Base-by-base conservation (phyloP, 1,140 invertebrate species). In the Cyrtorhinus lividipennis region DNA sequence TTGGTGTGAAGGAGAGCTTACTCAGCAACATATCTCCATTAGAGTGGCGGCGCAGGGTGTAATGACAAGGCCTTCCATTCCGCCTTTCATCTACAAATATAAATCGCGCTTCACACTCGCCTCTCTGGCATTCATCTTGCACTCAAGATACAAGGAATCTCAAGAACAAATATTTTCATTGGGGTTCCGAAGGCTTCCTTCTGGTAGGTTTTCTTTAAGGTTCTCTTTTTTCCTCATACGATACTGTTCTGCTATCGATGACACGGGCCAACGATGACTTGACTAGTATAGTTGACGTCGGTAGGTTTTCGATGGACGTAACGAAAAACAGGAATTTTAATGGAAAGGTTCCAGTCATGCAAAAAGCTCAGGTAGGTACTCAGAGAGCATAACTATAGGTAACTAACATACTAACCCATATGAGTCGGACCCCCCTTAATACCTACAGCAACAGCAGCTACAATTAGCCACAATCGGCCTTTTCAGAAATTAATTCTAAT, bases 61-160 rank as follows among this genome's bases (percentile, higher is more conserved):
- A 53, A 53, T 53, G 48, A 53, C 48, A 53, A 53, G 48, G 48
- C 18, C 20, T 53, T 20, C 18, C 48, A 53, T 8, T 5, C 48
- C 48, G 48, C 48, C 48, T 53, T 53, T 53, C 48, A 53, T 53
- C 48, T 53, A 53, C 48, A 53, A 53, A 53, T 53, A 53, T 53
- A 53, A 53, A 53, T 53, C 48, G 48, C 48, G 48, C 20, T 53
- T 53, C 48, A 53, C 48, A 53, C 48, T 20, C 48, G 3, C 48
- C 48, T 5, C 10, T 20, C 48, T 10, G 5, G 48, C 8, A 8
- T 10, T 53, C 18, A 8, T 10, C 18, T 5, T 15, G 8, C 8
- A 10, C 8, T 20, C 20, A 10, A 53, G 20, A 53, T 22, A 22
- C 48, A 15, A 15, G 48, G 48, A 53, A 53, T 53, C 8, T 22